These are phyloP conservation scores for Cyclopterus lumpus DNA, from an alignment of 2,797 vertebrate species.

Conservation along the genomic window DNA sequence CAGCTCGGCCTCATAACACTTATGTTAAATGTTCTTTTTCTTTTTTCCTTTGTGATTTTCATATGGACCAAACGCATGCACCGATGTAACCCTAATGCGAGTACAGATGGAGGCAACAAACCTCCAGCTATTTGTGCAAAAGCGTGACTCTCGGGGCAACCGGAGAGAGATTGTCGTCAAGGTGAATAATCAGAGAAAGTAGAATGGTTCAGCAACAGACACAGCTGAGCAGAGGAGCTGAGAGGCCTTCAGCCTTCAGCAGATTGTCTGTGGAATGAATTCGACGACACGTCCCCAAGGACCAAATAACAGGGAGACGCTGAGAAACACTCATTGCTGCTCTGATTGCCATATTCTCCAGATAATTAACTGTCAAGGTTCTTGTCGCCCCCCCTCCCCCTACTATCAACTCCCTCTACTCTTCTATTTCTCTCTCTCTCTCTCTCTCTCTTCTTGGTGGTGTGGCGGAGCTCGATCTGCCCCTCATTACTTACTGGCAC, in stretches of 20 bases:
- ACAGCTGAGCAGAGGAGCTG: slow-evolving; percentile 59
- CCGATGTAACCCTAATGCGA: not conserved
- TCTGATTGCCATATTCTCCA: slow-evolving; percentile 75
- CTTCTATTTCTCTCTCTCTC: slow-evolving; percentile 9
- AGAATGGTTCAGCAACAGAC: slow-evolving; percentile 35
- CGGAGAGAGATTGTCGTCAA: slow-evolving; percentile 34
- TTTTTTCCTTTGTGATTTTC: not conserved
- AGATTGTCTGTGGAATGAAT: slow-evolving; percentile 62
- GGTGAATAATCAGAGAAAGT: slow-evolving; percentile 53
- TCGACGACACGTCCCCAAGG: slow-evolving; percentile 61
- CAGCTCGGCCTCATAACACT: not conserved
- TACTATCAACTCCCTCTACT: not conserved
- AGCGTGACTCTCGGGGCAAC: slow-evolving; percentile 23
- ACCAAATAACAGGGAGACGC: slow-evolving; percentile 64
- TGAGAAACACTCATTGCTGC: slow-evolving; percentile 71
- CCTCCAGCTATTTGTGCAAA: not conserved
- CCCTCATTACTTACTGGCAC: slow-evolving; percentile 60
- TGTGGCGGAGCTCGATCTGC: slow-evolving; percentile 36
- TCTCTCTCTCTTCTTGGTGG: slow-evolving; percentile 19
- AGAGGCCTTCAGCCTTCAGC: slow-evolving; percentile 61
- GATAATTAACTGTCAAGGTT: slow-evolving; percentile 78
- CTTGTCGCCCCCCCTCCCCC: slow-evolving; percentile 21
- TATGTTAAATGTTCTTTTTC: too few species aligned
- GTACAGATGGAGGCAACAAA: not conserved
- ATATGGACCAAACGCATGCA: not conserved